A percentile compares a stretch with the other conserved stretches of the same genome.
phyloP scores from a whole-genome alignment of 2,888 invertebrate species.

The Drosophila macrothrix region DNA sequence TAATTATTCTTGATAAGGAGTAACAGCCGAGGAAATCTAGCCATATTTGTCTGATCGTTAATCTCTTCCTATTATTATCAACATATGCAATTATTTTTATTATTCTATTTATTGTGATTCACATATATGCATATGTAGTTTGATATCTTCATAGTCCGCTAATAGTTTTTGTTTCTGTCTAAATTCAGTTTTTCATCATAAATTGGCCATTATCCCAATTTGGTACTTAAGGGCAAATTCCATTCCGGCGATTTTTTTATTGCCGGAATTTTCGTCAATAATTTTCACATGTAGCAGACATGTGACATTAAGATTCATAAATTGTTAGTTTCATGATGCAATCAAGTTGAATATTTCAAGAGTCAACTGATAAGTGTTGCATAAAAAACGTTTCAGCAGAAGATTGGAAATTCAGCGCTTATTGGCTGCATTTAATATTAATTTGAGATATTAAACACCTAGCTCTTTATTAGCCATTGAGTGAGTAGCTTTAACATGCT shows the following conservation, averaged over 20 bases:
- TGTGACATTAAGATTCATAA: neutral
- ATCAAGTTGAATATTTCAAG: slow-evolving; percentile 56
- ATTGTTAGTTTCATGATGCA: slow-evolving; percentile 28
- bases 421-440: slow-evolving; percentile 34
- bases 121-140: neutral
- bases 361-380: slow-evolving; percentile 36
- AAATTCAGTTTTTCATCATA: neutral
- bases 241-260: neutral
- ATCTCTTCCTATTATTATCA: neutral
- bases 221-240: neutral
- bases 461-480: slow-evolving; percentile 50
- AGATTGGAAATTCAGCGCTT: slow-evolving; percentile 6
- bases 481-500: slow-evolving; percentile 59
- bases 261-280: neutral
- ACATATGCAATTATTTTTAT: neutral
- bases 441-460: slow-evolving; percentile 43
- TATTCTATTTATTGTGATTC: neutral
- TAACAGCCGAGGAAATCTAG: neutral
- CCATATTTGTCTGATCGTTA: neutral
- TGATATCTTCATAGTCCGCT: neutral
- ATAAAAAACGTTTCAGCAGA: slow-evolving; percentile 26
- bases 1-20: neutral
- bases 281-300: neutral
- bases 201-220: neutral
- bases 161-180: neutral